phyloP scores from a whole-genome alignment of 2,888 invertebrate genomes.

The Polietes domitor region DNA sequence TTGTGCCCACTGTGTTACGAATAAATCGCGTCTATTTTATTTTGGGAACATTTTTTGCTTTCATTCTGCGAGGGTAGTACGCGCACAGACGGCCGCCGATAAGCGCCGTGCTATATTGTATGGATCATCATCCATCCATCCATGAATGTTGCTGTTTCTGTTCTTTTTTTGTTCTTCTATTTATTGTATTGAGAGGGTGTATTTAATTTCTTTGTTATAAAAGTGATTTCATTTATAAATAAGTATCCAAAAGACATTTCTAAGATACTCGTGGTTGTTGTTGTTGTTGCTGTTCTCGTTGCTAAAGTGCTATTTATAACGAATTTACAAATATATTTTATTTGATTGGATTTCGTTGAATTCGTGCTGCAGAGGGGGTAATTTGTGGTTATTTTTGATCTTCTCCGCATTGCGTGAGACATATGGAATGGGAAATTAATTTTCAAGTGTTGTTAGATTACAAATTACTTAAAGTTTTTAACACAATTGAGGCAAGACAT shows the following conservation, averaged over 20 bases:
- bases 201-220: slow-evolving; percentile 49
- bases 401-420: not conserved
- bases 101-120: not conserved
- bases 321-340: slow-evolving; percentile 49
- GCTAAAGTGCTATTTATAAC: slow-evolving; percentile 47
- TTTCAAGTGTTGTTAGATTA: not conserved
- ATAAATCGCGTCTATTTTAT: slow-evolving; percentile 24
- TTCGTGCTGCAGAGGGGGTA: slow-evolving; percentile 24
- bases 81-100: not conserved
- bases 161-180: not conserved
- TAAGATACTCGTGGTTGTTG: slow-evolving; percentile 29
- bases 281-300: slow-evolving; percentile 14
- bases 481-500: too few relatives aligned
- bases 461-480: not conserved
- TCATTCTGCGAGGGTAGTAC: slow-evolving; percentile 37
- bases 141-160: not conserved
- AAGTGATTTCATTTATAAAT: slow-evolving; percentile 61
- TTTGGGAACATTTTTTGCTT: slow-evolving; percentile 43
- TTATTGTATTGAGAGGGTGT: not conserved
- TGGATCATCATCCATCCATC: slow-evolving; percentile 18
- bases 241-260: slow-evolving; percentile 44
- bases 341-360: not conserved
- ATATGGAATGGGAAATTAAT: not conserved
- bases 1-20: not conserved
- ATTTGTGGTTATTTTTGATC: slow-evolving; percentile 50